These are phyloP conservation scores for Andrena haemorrhoa DNA, from an alignment of 2,888 invertebrate species.

Conservation along the genomic window DNA sequence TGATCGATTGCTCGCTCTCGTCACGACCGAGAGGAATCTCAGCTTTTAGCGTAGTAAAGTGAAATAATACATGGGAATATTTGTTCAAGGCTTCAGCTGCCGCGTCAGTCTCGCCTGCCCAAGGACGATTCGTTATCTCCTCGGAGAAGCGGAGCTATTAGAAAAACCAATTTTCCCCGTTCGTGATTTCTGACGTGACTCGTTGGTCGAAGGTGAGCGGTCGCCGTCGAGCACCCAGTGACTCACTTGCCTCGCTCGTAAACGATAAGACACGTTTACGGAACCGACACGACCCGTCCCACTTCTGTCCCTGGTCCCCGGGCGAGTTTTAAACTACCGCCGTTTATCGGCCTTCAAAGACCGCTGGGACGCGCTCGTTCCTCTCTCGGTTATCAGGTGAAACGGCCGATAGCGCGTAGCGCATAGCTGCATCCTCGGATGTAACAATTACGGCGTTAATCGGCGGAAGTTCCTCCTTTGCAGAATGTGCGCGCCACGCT, in stretches of 20 bases:
- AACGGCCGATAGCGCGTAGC: not conserved
- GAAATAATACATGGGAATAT: slow-evolving; percentile 20
- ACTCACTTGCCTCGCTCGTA: slow-evolving; percentile 51
- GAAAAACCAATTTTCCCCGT: slow-evolving; percentile 43
- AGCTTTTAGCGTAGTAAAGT: slow-evolving; percentile 11
- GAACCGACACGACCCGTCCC: slow-evolving; percentile 18
- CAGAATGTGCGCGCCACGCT: slow-evolving; percentile 44
- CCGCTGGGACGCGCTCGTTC: not conserved
- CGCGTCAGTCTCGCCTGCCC: not conserved
- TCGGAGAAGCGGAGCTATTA: slow-evolving; percentile 1
- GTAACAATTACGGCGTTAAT: slow-evolving; percentile 63
- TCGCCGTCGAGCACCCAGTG: slow-evolving; percentile 35
- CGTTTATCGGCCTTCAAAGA: not conserved
- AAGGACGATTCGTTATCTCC: not conserved
- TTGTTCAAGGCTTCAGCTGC: slow-evolving; percentile 10
- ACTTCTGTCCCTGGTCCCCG: slow-evolving; percentile 27
- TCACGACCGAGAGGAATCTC: slow-evolving; percentile 17
- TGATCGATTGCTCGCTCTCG: slow-evolving; percentile 11
- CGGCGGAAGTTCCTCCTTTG: slow-evolving; percentile 60
- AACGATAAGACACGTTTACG: slow-evolving; percentile 54
- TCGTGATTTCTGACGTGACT: slow-evolving; percentile 6
- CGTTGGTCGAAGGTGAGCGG: slow-evolving; percentile 24
- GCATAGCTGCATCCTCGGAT: slow-evolving; percentile 48
- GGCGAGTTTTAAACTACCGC: not conserved
- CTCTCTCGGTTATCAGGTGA: slow-evolving; percentile 11